Evolutionary conservation across 2,797 vertebrate species (phyloP), one percentile per base, ranked within the genome.

Genomic region (Sebastes hubbsi): DNA sequence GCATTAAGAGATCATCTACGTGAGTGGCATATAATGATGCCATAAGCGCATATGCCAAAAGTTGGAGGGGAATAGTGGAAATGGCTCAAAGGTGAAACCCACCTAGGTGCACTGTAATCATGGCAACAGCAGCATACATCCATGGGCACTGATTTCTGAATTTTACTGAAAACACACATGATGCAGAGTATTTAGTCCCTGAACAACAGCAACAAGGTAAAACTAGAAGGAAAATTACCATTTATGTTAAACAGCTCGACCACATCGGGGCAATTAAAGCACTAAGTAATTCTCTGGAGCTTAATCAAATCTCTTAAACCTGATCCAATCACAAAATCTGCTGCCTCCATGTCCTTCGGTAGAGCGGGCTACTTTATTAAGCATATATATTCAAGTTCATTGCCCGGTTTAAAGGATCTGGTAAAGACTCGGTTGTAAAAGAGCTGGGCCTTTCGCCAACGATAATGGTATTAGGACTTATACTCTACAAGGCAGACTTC

Each of bases 261-360:
- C 9, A 78, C 61, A 68, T 70, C 6, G 69, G 60, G 54, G 8
- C 20, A 0, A 81, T 74, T 78, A 67, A 77, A 83, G 42, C 42
- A 22, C 56, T 20, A 49, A 78, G 76, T n/a, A 59, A 72, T 72
- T 70, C 58, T 59, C 46, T 54, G 60, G 30, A 78, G 80, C 30
- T 75, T 75, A 66, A 86, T 86, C 77, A 84, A 73, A 83, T 74
- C n/a, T 78, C 58, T 72, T n/a, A 42, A 55, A 82, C 70, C 81
- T 69, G 29, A 24, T 56, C n/a, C 38, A 69, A 70, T 80, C 42
- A 82, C 75, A 88, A 64, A 59, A 59, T 52, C 52, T 74, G 70
- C 60, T 64, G 59, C 52, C 56, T 67, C 38, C 13, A 84, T 67
- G 67, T 55, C 69, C 71, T 76, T 81, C 46, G 55, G 72, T 81